Percentiles rank a stretch among this genome's conserved stretches.
Conservation (phyloP, 2,888 invertebrate species). For the Protophormia terraenovae region DNA sequence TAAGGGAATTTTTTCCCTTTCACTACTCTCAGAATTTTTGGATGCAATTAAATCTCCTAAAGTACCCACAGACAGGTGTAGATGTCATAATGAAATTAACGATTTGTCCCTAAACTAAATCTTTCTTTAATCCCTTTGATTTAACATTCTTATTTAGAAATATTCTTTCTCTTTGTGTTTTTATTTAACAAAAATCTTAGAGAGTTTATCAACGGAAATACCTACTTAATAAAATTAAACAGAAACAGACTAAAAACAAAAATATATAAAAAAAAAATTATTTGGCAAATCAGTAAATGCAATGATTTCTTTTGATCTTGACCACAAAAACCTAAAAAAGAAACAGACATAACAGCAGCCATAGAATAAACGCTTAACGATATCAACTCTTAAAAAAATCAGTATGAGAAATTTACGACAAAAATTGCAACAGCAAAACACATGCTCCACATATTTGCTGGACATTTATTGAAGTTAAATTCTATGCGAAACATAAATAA, state of each 20-base stretch:
- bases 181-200: not conserved
- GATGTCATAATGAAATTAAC: slow-evolving; percentile 50
- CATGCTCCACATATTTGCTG: slow-evolving; percentile 82
- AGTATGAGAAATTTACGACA: slow-evolving; percentile 68
- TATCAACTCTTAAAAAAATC: slow-evolving; percentile 36
- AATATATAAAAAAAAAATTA: slow-evolving; percentile 74
- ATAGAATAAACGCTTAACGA: not conserved
- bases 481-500: slow-evolving; percentile 81
- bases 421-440: slow-evolving; percentile 80
- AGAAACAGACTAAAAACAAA: slow-evolving; percentile 68
- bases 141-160: not conserved
- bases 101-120: slow-evolving; percentile 36
- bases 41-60: not conserved
- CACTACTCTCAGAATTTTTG: not conserved
- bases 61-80: slow-evolving; percentile 18
- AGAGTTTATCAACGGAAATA: slow-evolving; percentile 46
- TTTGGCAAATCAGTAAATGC: slow-evolving; percentile 51
- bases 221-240: slow-evolving; percentile 38
- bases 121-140: slow-evolving; percentile 27
- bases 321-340: not conserved
- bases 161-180: not conserved
- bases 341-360: slow-evolving; percentile 9
- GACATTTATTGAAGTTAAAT: slow-evolving; percentile 82
- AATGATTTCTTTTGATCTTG: slow-evolving; percentile 53
- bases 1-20: not conserved